These are phyloP conservation scores for Halesus radiatus DNA, from an alignment of 1,140 invertebrate species.

Conservation along the genomic window DNA sequence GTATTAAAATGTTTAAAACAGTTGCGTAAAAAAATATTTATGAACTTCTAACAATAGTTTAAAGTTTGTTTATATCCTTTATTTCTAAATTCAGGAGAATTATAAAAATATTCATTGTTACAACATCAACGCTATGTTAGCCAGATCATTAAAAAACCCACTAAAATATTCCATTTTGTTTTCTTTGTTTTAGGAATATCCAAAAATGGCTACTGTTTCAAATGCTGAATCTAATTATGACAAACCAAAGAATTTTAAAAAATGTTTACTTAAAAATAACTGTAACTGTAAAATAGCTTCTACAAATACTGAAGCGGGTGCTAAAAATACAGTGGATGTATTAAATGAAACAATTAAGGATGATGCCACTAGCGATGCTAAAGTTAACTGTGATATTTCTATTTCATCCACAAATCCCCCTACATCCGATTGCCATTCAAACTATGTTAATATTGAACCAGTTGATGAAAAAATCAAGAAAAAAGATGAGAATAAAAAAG, in stretches of 20 bases:
- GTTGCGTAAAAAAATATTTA: too few species aligned
- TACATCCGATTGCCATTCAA: constrained; percentile 58
- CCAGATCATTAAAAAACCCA: too few species aligned
- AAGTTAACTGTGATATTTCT: neutral
- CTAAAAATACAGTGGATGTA: neutral
- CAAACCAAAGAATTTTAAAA: constrained; percentile 81
- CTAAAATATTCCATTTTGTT: too few species aligned
- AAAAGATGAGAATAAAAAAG: constrained; percentile 64
- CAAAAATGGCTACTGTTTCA: constrained; percentile 59
- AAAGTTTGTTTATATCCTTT: too few species aligned
- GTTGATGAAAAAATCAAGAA: constrained; percentile 48
- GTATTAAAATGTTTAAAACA: too few species aligned
- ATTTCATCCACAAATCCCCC: neutral
- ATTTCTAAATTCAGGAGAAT: too few species aligned
- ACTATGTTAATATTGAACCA: constrained; percentile 77
- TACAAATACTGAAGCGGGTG: neutral
- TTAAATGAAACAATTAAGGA: constrained; percentile 14
- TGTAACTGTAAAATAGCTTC: constrained; percentile 43
- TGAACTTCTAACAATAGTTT: too few species aligned
- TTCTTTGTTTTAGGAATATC: constrained; percentile 66
- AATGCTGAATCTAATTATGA: constrained; percentile 74
- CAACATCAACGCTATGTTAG: too few species aligned
- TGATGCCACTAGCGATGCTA: neutral
- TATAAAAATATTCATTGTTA: too few species aligned
- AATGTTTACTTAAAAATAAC: constrained; percentile 70